A percentile compares a stretch with the other conserved stretches of the same genome.
phyloP scores from a whole-genome alignment of 1,140 invertebrate genomes.

The Tetragonula clypearis region DNA sequence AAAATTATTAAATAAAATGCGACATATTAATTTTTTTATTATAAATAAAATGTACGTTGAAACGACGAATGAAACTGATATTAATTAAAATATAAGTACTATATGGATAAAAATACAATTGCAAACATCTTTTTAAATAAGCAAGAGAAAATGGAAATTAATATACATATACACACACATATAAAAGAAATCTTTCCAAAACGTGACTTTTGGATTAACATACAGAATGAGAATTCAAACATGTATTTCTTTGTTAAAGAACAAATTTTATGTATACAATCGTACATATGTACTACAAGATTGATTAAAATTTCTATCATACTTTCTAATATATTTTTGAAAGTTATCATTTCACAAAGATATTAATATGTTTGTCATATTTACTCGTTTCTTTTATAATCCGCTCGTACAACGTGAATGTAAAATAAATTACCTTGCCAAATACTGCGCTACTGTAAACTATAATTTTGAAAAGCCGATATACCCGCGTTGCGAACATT shows the following conservation, averaged over 20 bases:
- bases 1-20: not conserved
- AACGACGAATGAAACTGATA: not conserved
- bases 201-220: no score
- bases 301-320: not conserved
- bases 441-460: no score
- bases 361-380: no score
- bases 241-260: not conserved
- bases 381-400: no score
- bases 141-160: not conserved
- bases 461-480: not conserved
- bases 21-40: not conserved
- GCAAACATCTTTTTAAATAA: not conserved
- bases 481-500: not conserved
- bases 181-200: no score
- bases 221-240: conserved; percentile 43
- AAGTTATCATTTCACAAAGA: not conserved
- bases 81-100: not conserved
- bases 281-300: no score
- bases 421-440: not conserved
- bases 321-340: not conserved
- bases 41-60: not conserved
- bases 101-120: not conserved
- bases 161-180: not conserved
- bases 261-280: not conserved
- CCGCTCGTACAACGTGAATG: no score